Conservation (phyloP, 1,140 invertebrate species). For the Pristionchus pacificus region DNA sequence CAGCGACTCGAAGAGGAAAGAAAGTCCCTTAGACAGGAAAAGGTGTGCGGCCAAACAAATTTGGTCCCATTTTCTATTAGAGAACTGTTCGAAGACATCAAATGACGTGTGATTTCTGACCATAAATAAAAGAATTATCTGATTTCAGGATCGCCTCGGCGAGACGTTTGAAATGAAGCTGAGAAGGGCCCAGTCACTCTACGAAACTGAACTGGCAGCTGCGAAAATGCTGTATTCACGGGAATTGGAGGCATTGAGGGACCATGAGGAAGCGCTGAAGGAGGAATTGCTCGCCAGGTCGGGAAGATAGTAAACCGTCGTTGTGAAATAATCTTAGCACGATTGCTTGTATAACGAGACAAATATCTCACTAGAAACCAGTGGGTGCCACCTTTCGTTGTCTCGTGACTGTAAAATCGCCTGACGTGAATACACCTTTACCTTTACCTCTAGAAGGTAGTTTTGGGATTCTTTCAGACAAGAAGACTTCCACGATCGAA, state of each 20-base stretch:
- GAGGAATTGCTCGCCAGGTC: slow-evolving; percentile 52
- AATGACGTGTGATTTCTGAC: no score
- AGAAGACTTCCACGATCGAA: slow-evolving; percentile 54
- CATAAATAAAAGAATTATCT: no score
- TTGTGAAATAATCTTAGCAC: no score
- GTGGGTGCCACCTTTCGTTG: no score
- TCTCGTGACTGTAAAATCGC: no score
- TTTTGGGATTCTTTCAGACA: slow-evolving; percentile 42
- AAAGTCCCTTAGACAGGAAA: slow-evolving; percentile 50
- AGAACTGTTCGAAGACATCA: background rate
- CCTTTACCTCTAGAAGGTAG: no score
- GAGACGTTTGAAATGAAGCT: slow-evolving; percentile 56
- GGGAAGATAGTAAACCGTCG: no score
- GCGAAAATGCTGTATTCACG: slow-evolving; percentile 52
- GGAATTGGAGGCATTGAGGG: slow-evolving; percentile 52
- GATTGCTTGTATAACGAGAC: no score
- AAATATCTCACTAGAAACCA: no score
- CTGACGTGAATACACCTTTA: no score
- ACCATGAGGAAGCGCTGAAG: slow-evolving; percentile 56
- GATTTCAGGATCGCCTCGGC: slow-evolving; percentile 47
- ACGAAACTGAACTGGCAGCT: slow-evolving; percentile 51
- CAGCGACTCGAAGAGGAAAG: slow-evolving; percentile 54
- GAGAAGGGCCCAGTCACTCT: slow-evolving; percentile 50
- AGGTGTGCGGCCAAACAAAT: slow-evolving; percentile 19
- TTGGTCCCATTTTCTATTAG: background rate